Evolutionary conservation across 2,888 invertebrate genomes (phyloP).

Genomic region (Patella pellucida): DNA sequence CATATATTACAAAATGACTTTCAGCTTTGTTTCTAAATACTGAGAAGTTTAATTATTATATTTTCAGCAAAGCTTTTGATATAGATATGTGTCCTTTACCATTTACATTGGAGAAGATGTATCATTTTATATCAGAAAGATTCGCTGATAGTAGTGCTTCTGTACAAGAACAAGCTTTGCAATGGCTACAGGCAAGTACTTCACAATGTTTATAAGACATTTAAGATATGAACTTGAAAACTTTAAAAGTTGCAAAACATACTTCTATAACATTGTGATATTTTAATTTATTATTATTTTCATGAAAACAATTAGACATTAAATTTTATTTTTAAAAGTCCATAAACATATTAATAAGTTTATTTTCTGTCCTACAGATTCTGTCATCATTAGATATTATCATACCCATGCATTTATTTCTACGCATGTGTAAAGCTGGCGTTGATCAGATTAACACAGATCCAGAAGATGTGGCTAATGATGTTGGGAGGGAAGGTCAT

Average conservation of each 20-base stretch:
- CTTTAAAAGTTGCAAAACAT: too few relatives aligned
- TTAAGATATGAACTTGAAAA: too few relatives aligned
- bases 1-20: too few relatives aligned
- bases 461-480: conserved; percentile 31
- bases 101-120: conserved; percentile 94
- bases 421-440: conserved; percentile 91
- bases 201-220: too few relatives aligned
- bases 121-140: conserved; percentile 90
- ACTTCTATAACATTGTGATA: too few relatives aligned
- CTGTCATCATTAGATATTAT: conserved; percentile 90
- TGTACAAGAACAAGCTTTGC: conserved; percentile 73
- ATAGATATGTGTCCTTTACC: conserved; percentile 95
- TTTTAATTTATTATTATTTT: neutral
- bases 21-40: too few relatives aligned
- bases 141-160: conserved; percentile 74
- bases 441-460: conserved; percentile 74
- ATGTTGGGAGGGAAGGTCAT: conserved; percentile 37
- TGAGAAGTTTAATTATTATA: neutral
- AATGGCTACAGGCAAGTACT: conserved; percentile 72
- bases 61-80: conserved; percentile 91
- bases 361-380: conserved; percentile 61
- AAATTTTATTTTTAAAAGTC: neutral
- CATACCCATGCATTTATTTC: conserved; percentile 87
- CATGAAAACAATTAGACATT: neutral
- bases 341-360: neutral